phyloP scores from a whole-genome alignment of 1,140 invertebrate species.

The Lasioglossum baleicum region DNA sequence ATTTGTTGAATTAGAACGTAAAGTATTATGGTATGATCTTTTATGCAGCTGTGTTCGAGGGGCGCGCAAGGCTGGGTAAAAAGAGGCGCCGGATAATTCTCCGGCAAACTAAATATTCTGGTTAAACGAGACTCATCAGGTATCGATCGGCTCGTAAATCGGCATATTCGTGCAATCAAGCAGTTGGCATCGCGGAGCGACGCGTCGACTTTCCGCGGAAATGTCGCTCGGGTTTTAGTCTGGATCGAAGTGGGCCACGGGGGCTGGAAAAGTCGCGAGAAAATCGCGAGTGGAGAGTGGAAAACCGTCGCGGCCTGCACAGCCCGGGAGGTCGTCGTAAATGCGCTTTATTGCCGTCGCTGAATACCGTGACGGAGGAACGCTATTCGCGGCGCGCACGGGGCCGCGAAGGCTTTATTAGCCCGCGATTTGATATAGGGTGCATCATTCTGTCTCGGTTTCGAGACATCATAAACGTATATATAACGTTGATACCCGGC shows the following conservation, averaged over 20 bases:
- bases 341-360: constrained; percentile 54
- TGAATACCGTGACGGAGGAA: constrained; percentile 40
- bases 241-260: background rate
- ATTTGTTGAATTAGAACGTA: too few species aligned
- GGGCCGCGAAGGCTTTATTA: constrained; percentile 58
- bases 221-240: too few species aligned
- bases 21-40: too few species aligned
- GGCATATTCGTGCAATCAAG: constrained; percentile 21
- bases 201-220: too few species aligned
- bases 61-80: too few species aligned
- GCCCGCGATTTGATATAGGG: constrained; percentile 58
- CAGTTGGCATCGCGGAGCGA: too few species aligned
- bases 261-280: constrained; percentile 16
- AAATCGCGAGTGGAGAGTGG: constrained; percentile 41
- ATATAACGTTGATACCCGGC: constrained; percentile 26
- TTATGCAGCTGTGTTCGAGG: too few species aligned
- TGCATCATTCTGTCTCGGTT: constrained; percentile 43
- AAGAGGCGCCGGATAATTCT: background rate
- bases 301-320: constrained; percentile 27
- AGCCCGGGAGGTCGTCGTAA: constrained; percentile 51
- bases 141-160: constrained; percentile 24
- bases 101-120: background rate
- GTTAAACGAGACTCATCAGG: background rate
- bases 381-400: constrained; percentile 41
- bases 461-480: constrained; percentile 52